Conservation (phyloP, 2,888 invertebrate species). For the Ochlodes sylvanus region DNA sequence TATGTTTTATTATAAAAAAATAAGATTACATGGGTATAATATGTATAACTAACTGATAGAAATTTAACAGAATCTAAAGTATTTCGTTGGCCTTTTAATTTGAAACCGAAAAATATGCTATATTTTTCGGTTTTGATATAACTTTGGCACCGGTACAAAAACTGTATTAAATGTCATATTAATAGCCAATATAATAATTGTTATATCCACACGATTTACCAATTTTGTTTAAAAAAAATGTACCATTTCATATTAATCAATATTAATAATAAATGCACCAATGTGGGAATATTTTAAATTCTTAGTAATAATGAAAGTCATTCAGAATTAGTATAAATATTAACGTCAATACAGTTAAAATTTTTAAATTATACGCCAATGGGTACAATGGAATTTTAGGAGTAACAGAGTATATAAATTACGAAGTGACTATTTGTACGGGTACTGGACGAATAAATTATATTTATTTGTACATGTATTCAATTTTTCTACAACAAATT, state of each 20-base stretch:
- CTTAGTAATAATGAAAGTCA: slow-evolving; percentile 22
- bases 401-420: too few species aligned
- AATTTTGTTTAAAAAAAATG: slow-evolving; percentile 15
- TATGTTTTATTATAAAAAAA: slow-evolving; percentile 48
- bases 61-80: slow-evolving; percentile 30
- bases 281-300: slow-evolving; percentile 39
- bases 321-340: slow-evolving; percentile 8
- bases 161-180: slow-evolving; percentile 43
- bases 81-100: slow-evolving; percentile 38
- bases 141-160: slow-evolving; percentile 75
- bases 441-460: too few species aligned
- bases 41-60: slow-evolving; percentile 29
- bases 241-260: slow-evolving; percentile 38
- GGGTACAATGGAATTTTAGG: too few species aligned
- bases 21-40: slow-evolving; percentile 48
- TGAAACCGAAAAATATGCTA: slow-evolving; percentile 33
- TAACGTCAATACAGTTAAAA: not conserved
- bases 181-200: slow-evolving; percentile 7
- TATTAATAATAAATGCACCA: slow-evolving; percentile 52
- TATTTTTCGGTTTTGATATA: too few species aligned
- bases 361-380: too few species aligned
- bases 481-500: too few species aligned
- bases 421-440: too few species aligned
- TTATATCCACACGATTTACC: slow-evolving; percentile 5
- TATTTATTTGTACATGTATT: too few species aligned